Base-by-base conservation (phyloP, 2,797 vertebrate genomes). In the Champsocephalus gunnari region DNA sequence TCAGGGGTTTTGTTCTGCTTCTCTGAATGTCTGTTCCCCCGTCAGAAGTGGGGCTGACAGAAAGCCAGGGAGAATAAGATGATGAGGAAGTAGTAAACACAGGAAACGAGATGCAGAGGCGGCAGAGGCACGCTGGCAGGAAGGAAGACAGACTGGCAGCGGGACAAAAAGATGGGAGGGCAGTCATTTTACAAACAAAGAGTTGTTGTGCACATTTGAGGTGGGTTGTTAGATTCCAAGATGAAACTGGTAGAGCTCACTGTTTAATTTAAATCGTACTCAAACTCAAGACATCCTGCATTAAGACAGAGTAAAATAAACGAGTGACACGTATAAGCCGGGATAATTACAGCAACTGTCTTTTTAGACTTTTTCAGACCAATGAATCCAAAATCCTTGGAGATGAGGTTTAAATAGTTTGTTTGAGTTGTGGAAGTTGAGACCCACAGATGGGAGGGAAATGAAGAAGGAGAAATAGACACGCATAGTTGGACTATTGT, bases 71-170 rank as follows among this genome's bases (percentile, higher is more conserved):
- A 80, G 65, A 77, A 43, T 60, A 75, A 75, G 77, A 86, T 56
- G 77, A 86, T 56, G 71, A 85, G 66, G 62, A 80, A 79, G 70
- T 80, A 51, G 69, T 83, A 82, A 75, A 84, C 65, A 81, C 5
- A 41, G 41, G 19, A 53, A 65, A 54, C 68, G 28, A 63, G 48
- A 83, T 55, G 69, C 73, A 41, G 64, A 80, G 77, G 69, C 14
- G 4, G 58, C 58, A 81, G 69, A 75, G 66, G 69, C 51, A 51
- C 2, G 2, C 55, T 71, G 66, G 47, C 80, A 86, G 80, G 67
- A 84, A 83, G 47, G 64, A 65, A 75, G 80, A 64, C 61, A 63
- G 59, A 45, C 66, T 60, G 38, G 59, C 81, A 88, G 79, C 50
- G 45, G 8, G 75, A 75, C 19, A 53, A 47, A 73, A 69, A 62